Percentiles rank a stretch among this genome's conserved stretches.
These are phyloP conservation scores for Lasioglossum oenotherae DNA, from an alignment of 2,888 invertebrate genomes.

Conservation along the genomic window DNA sequence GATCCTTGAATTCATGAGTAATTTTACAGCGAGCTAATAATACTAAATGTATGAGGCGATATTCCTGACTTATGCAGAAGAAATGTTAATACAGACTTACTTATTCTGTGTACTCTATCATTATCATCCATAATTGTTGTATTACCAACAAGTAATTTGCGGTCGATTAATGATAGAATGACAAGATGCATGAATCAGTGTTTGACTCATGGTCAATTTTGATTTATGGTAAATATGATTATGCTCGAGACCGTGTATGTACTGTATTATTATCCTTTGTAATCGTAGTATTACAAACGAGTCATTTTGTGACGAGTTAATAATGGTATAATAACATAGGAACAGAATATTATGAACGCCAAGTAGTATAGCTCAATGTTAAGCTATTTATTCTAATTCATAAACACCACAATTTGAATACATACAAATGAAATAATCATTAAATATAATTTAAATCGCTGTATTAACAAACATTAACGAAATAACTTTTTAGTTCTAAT, in stretches of 20 bases:
- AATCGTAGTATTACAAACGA: neutral
- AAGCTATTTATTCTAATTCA: neutral
- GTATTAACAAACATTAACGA: neutral
- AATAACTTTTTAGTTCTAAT: neutral
- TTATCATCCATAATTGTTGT: neutral
- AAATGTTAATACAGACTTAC: neutral
- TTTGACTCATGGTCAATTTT: neutral
- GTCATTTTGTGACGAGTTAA: neutral
- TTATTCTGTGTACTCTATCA: neutral
- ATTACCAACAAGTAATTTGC: neutral
- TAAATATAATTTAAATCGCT: neutral
- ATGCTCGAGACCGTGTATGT: neutral
- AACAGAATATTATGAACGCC: neutral
- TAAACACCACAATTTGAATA: neutral
- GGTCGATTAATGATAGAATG: neutral
- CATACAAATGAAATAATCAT: neutral
- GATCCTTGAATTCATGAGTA: neutral
- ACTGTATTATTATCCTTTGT: neutral
- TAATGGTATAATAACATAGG: neutral
- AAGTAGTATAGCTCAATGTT: constrained; percentile 1
- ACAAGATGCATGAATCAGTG: neutral
- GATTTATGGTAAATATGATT: neutral
- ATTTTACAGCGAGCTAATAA: neutral
- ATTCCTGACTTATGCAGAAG: neutral
- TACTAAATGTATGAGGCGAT: neutral